phyloP scores from a whole-genome alignment of 53 echinoderm and acorn worm genomes.

The Holothuria leucospilota region DNA sequence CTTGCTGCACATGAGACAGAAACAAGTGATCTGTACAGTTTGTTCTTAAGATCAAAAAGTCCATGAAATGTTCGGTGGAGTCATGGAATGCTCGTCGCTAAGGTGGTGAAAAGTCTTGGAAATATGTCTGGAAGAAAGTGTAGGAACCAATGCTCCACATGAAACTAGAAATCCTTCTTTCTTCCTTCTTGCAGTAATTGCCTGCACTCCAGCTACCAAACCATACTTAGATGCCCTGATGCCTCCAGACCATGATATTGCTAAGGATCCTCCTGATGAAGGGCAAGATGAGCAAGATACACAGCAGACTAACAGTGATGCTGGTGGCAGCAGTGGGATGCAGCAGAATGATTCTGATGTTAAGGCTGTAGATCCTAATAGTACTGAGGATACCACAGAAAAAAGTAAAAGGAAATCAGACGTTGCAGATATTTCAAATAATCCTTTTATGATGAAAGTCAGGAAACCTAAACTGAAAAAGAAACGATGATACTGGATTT shows the following conservation, averaged over 20 bases:
- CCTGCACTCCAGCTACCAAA: conserved; percentile 83
- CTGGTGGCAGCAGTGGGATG: conserved; percentile 45
- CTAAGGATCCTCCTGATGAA: conserved; percentile 34
- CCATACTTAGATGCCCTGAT: conserved; percentile 87
- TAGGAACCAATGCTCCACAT: background rate
- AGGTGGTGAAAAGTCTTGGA: too few species aligned
- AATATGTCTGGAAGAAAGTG: background rate
- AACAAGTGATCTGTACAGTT: too few species aligned
- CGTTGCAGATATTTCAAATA: conserved; percentile 57
- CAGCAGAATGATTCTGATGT: conserved; percentile 38
- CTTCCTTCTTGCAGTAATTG: conserved; percentile 74
- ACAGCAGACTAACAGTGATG: background rate
- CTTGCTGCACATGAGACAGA: too few species aligned
- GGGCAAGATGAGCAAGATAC: background rate
- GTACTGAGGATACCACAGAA: conserved; percentile 24
- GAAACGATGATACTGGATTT: conserved; percentile 63
- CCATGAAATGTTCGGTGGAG: background rate
- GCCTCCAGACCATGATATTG: conserved; percentile 88
- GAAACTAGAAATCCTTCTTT: background rate
- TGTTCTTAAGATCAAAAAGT: too few species aligned
- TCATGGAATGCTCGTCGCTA: background rate
- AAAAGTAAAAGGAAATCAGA: conserved; percentile 36
- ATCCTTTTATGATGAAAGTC: conserved; percentile 85
- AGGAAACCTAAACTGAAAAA: conserved; percentile 90
- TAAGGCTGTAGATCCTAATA: conserved; percentile 31